These are phyloP conservation scores for rat (Rattus norvegicus) DNA, from an alignment of 2,113 vertebrate species.

Conservation along the genomic window DNA sequence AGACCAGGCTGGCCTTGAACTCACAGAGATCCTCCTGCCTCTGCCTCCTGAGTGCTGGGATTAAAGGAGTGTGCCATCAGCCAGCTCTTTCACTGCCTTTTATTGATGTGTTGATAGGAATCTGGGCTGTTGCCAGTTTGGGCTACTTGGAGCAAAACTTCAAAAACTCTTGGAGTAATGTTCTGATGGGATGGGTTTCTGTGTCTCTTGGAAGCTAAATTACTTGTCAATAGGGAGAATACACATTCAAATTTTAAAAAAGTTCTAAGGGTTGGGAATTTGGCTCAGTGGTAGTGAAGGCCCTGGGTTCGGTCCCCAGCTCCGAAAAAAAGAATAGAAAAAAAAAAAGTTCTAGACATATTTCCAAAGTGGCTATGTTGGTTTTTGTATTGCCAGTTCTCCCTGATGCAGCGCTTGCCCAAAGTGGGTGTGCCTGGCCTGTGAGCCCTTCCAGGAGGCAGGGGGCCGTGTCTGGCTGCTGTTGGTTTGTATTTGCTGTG, in stretches of 20 bases:
- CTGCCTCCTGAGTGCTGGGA: background rate
- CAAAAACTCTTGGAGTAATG: background rate
- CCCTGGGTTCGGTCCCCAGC: too few relatives aligned
- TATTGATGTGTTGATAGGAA: background rate
- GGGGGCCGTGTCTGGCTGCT: background rate
- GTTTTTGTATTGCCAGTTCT: background rate
- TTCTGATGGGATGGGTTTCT: slow-evolving; percentile 2
- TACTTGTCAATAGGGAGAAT: background rate
- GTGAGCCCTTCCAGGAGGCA: too few relatives aligned
- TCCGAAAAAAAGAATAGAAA: too few relatives aligned
- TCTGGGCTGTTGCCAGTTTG: background rate
- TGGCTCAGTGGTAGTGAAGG: too few relatives aligned
- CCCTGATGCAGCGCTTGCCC: fast-evolving
- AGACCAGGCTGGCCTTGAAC: background rate
- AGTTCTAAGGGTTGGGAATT: too few relatives aligned
- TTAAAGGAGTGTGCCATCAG: background rate
- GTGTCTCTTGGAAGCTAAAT: slow-evolving; percentile 24
- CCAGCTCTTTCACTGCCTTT: background rate
- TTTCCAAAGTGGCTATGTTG: background rate
- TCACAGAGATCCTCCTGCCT: background rate
- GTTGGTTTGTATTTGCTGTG: background rate
- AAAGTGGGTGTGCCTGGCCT: background rate
- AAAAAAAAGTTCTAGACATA: background rate
- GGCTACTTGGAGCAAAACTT: background rate
- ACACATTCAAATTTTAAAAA: background rate